These are phyloP conservation scores for Epinephelus fuscoguttatus DNA, from an alignment of 2,113 vertebrate genomes.

Conservation along the genomic window DNA sequence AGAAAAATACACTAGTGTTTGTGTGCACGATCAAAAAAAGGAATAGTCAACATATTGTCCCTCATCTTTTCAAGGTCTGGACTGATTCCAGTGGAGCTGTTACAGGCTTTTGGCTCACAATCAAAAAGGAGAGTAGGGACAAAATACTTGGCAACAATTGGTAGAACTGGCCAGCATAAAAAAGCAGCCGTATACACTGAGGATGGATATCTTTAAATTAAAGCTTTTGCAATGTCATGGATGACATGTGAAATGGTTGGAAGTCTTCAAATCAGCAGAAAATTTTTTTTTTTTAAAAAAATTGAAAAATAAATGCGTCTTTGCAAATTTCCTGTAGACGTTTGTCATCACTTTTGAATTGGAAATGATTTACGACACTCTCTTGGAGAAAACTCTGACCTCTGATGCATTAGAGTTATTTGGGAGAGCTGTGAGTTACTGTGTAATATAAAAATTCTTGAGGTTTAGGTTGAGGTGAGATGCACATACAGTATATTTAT, in stretches of 20 bases:
- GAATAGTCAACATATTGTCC: slow-evolving; percentile 3
- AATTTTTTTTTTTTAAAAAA: too few relatives aligned
- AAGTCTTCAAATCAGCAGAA: slow-evolving; percentile 15
- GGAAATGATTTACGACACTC: slow-evolving; percentile 4
- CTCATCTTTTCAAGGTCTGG: slow-evolving; percentile 49
- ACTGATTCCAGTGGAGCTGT: slow-evolving; percentile 18
- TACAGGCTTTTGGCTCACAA: slow-evolving; percentile 31
- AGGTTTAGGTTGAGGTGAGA: slow-evolving; percentile 1
- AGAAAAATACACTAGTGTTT: slow-evolving; percentile 1
- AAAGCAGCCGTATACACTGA: background rate
- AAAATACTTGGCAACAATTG: slow-evolving; percentile 1
- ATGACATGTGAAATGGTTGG: slow-evolving; percentile 5
- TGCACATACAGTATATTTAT: slow-evolving; percentile 17
- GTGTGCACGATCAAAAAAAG: slow-evolving; percentile 7
- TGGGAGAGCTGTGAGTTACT: slow-evolving; percentile 21
- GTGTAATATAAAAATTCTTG: slow-evolving; percentile 20
- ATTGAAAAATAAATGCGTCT: background rate
- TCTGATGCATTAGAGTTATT: slow-evolving; percentile 55
- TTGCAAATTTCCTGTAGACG: slow-evolving; percentile 3
- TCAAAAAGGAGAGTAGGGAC: slow-evolving; percentile 3
- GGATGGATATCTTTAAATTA: slow-evolving; percentile 5
- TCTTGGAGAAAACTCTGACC: slow-evolving; percentile 19
- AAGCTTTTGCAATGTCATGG: background rate
- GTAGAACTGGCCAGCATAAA: background rate
- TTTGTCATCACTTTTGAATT: slow-evolving; percentile 26